Percentiles rank a stretch among this genome's conserved stretches.
These are phyloP conservation scores for Daubentonia madagascariensis DNA, from an alignment of 2,113 vertebrate species.

Conservation along the genomic window DNA sequence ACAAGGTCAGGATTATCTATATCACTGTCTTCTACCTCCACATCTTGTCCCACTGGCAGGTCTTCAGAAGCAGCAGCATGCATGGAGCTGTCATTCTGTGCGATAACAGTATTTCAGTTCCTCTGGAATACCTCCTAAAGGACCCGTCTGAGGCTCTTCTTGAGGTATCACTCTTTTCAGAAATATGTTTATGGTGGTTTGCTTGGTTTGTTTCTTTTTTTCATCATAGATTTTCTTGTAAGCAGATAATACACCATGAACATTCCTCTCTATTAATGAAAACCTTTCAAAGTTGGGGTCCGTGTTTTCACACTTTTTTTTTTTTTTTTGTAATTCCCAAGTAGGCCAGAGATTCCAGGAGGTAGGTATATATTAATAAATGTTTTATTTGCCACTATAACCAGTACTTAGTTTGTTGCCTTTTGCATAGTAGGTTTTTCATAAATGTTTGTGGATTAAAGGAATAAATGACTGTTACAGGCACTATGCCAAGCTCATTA, in stretches of 20 bases:
- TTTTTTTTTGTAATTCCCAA: too few species aligned
- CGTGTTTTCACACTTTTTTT: too few species aligned
- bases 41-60: neutral
- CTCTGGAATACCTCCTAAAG: neutral
- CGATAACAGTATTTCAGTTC: neutral
- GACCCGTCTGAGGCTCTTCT: neutral
- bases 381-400: neutral
- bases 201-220: neutral
- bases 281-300: neutral
- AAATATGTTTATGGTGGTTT: neutral
- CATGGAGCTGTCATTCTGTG: neutral
- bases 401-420: neutral
- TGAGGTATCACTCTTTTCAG: neutral
- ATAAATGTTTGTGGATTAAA: conserved; percentile 25
- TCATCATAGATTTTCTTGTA: neutral
- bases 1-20: neutral
- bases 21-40: neutral
- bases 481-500: neutral
- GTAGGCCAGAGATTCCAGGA: neutral
- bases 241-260: neutral
- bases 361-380: neutral
- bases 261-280: neutral
- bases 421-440: neutral
- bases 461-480: neutral
- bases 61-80: neutral